phyloP scores from a whole-genome alignment of 1,140 invertebrate species.

The Saxidomus purpurata region DNA sequence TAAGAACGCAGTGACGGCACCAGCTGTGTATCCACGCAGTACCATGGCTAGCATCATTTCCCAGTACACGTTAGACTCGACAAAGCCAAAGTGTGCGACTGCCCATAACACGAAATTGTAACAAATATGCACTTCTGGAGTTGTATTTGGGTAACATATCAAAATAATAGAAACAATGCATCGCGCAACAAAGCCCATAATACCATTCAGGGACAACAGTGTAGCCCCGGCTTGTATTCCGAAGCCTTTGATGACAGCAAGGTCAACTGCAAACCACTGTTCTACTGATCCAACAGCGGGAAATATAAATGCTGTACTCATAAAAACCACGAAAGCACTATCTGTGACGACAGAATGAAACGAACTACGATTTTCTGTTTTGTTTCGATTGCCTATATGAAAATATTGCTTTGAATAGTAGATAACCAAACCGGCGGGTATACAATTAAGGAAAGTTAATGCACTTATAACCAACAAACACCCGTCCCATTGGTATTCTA shows the following conservation, averaged over 20 bases:
- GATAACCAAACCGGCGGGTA: constrained; percentile 14
- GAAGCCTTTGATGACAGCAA: constrained; percentile 32
- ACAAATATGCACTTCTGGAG: neutral
- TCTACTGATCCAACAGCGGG: neutral
- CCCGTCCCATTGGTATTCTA: constrained; percentile 31
- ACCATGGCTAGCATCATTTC: constrained; percentile 14
- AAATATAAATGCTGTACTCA: neutral
- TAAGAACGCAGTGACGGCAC: neutral
- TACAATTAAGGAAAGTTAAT: neutral
- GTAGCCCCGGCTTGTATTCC: neutral
- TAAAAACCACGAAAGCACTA: neutral
- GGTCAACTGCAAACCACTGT: constrained; percentile 44
- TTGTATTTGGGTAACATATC: neutral
- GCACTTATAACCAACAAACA: constrained; percentile 33
- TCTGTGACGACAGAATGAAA: neutral
- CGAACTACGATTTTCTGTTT: neutral
- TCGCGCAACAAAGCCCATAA: constrained; percentile 18
- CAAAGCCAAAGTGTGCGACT: neutral
- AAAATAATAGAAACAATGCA: neutral
- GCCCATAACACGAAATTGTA: neutral
- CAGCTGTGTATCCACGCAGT: neutral
- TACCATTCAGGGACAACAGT: constrained; percentile 32
- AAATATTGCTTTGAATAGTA: constrained; percentile 27
- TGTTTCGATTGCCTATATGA: neutral
- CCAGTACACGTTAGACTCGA: neutral